Base-by-base conservation (phyloP, 1,140 invertebrate species). In the Halictus rubicundus region DNA sequence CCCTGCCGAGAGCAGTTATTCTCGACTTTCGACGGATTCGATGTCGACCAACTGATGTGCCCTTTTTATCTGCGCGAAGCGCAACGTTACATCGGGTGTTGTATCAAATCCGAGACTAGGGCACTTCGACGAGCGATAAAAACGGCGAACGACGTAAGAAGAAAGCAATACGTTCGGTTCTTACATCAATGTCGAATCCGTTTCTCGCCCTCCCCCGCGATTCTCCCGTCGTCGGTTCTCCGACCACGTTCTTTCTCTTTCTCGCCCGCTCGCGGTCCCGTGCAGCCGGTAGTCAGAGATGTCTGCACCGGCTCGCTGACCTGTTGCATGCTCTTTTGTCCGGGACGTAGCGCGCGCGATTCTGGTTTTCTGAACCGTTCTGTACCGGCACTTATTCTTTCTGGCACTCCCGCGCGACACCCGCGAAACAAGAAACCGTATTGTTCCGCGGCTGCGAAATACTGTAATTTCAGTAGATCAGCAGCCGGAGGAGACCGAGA, bases 301-400 rank as follows among this genome's bases (percentile, higher is more conserved):
- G 80, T 85, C 83, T 82, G 85, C 73, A 80, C 61, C 85, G 83
- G 76, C 80, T 80, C 75, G 85, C 89, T 90, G 88, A 91, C 90
- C 89, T 90, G 91, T 92, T 92, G 91, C 90, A 84, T 88, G 85
- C 82, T 90, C 91, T 91, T 91, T 92, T 92, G 90, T 91, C 87
- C 89, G 88, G 86, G 84, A 88, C 73, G 81, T 39, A 76, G 74
- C 81, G 77, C 81, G 77, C 81, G 78, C 66, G 76, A 83, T 72
- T 64, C 86, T 69, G 75, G 64, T 78, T 86, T 87, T 80, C 85
- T 88, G 82, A 89, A 89, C 61, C 87, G 73, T 83, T 85, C 76
- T 73, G 80, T 87, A 68, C 76, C 69, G 77, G 60, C 75, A 87
- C 88, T 76, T 89, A 92, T 91, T 91, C 87, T 91, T 90, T 81